Base-by-base conservation (phyloP, 1,140 invertebrate species). In the Myzus persicae region DNA sequence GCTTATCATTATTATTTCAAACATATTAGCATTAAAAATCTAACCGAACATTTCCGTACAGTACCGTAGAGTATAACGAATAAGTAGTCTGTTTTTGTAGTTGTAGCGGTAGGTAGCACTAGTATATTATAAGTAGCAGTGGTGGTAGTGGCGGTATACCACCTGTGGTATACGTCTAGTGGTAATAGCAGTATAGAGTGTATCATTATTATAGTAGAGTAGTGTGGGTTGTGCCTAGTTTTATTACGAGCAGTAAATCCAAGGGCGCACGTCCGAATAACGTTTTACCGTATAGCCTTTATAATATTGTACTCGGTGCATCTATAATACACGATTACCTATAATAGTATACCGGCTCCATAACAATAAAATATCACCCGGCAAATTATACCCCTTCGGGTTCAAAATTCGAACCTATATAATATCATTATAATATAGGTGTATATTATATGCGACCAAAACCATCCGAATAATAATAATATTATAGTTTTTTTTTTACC, bases 391-490 rank as follows among this genome's bases (percentile, higher is more conserved):
- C 31, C 22, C 36, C 38, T 84, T 42, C 22, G 40, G 59, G 38
- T 84, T 84, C 36, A 40, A 84, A 84, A 84, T 84, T 26, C 82
- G 82, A 26, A 84, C 36, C 22, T 82, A 82, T 82, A 82, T 38
- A 7, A 82, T 38, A 24, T 81, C 1, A 36, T 36, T 76, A 36
- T 81, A 36, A 3, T 81, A 81, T n/a, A 36, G 48, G 48, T 36
- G 4, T 40, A 82, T 82, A 40, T 4, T 84, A 26, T 84, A 42
- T 4, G 38, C 40, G 24, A n/a, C 59, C 59, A 76, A 76, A n/a
- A 76, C 59, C 59, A n/a, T 36, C 31, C n/a, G 59, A 76, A 76
- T 76, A n/a, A 67, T 67, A 81, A 82, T 82, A 67, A n/a, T 67
- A 67, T 67, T 67, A 67, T 67, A 38, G 36, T 38, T 82, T 82